Base-by-base conservation (phyloP, 2,113 vertebrate genomes). In the Solenodon paradoxus region DNA sequence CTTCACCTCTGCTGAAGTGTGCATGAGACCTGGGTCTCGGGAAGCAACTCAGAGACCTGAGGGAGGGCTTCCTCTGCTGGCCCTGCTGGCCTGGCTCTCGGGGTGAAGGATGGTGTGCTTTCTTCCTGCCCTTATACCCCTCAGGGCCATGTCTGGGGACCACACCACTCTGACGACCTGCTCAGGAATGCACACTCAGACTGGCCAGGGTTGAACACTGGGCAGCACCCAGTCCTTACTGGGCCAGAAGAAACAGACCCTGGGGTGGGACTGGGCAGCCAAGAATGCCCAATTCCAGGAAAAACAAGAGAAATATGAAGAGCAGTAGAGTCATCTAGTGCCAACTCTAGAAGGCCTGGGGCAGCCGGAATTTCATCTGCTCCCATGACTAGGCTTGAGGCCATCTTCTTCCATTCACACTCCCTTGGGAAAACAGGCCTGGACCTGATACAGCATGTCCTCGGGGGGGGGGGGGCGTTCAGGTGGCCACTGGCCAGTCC, bases 181-280 rank as follows among this genome's bases (percentile, higher is more conserved):
- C 19, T 30, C 3, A 2, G 32, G 38, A 24, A 47, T 0, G 1
- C 0, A 1, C 49, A 26, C 30, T 7, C 20, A 8, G 42, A 20
- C 20, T 5, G 38, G 19, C 45, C 64, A 59, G 24, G 63, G 47
- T 66, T 72, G 57, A 35, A 72, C 4, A 22, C 40, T 9, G 32
- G 47, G 53, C 26, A 8, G 26, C 0, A 1, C 72, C 42, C 0
- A 0, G 59, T 28, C 61, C 63, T 40, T 51, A 10, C 3, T 12
- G 72, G 19, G 47, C 68, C 69, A 32, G 63, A 79, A 75, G 40
- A 24, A 83, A 53, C 5, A 61, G 63, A 42, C 28, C 7, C 40
- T 3, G 7, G 1, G 38, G 20, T 30, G 30, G 42, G 66, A 35
- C 53, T 30, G 35, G n/a, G 79, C 49, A 2, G 47, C 5, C 0